Base-by-base conservation (phyloP, 2,113 vertebrate genomes). In the Saguinus imperator region DNA sequence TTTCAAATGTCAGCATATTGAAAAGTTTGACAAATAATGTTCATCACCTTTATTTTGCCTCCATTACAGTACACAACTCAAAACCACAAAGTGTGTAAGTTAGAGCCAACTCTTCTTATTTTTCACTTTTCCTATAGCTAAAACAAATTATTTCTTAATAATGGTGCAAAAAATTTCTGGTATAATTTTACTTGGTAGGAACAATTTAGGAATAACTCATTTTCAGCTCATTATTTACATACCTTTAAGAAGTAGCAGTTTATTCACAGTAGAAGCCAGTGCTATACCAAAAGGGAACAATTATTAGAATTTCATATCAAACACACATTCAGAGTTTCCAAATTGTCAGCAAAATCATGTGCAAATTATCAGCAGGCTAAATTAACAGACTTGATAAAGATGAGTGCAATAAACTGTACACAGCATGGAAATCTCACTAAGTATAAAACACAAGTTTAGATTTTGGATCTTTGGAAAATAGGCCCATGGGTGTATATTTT, bases 321-420 rank as follows among this genome's bases (percentile, higher is more conserved):
- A 1, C 20, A 66, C 12, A 21, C 3, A 21, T 48, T 35, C 13
- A 72, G 37, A 93, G 35, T 79, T 91, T 87, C 8, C 40, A 90
- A 83, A 52, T 76, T 89, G 50, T 90, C 89, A 93, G 75, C 68
- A 96, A 79, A 93, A 73, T 52, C 79, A 66, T n/a, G 17, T 16
- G 29, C 48, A 95, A 73, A 87, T 87, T 66, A 84, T 58, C 9
- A 93, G 35, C 27, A 83, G 61, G 8, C 1, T 50, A 77, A 93
- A 95, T 80, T 87, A 96, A 76, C 10, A 57, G 37, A 88, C 25
- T 16, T 79, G 70, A 43, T 84, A 45, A 17, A 83, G 27, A 84
- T 17, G 32, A 73, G 7, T 7, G 61, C 43, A 84, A 8, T 79
- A 87, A 83, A 27, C 66, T 87, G 6, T 35, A 52, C 21, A 73